These are phyloP conservation scores for Paramormyrops kingsleyae DNA, from an alignment of 2,113 vertebrate genomes.

Conservation along the genomic window DNA sequence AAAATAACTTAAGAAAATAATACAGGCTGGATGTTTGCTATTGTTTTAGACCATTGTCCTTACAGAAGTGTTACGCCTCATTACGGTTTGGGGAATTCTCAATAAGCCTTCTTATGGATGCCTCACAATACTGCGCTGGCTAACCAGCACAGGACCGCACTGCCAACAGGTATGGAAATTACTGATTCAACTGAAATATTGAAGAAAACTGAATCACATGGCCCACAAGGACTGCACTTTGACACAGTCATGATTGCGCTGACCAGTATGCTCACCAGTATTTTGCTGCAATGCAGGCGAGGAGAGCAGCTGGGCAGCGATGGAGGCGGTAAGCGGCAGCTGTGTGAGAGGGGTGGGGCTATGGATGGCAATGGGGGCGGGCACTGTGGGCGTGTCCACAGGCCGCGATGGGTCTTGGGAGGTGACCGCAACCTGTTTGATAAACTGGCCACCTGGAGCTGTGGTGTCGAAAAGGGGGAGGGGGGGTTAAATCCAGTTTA, in stretches of 20 bases:
- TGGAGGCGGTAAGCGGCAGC: constrained; percentile 47
- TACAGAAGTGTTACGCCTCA: neutral
- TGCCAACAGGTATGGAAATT: neutral
- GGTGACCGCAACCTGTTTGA: constrained; percentile 62
- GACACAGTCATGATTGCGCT: neutral
- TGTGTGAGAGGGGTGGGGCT: constrained; percentile 63
- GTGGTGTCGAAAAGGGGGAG: constrained; percentile 27
- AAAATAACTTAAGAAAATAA: neutral
- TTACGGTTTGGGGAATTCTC: neutral
- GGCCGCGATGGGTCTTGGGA: constrained; percentile 70
- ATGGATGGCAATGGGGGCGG: constrained; percentile 65
- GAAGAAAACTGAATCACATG: neutral
- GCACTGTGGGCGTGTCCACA: constrained; percentile 53
- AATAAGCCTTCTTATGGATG: neutral
- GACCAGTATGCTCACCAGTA: neutral
- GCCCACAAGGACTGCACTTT: neutral
- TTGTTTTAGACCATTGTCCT: neutral
- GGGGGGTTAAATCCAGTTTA: neutral
- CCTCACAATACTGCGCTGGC: neutral
- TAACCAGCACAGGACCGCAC: neutral
- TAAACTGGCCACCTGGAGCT: constrained; percentile 70
- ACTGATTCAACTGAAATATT: neutral
- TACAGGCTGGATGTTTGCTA: neutral
- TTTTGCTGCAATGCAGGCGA: neutral
- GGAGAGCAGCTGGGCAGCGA: constrained; percentile 34